A percentile compares a stretch with the other conserved stretches of the same genome.
Evolutionary conservation across 2,113 vertebrate genomes (phyloP).

Genomic region (Jacana jacana): DNA sequence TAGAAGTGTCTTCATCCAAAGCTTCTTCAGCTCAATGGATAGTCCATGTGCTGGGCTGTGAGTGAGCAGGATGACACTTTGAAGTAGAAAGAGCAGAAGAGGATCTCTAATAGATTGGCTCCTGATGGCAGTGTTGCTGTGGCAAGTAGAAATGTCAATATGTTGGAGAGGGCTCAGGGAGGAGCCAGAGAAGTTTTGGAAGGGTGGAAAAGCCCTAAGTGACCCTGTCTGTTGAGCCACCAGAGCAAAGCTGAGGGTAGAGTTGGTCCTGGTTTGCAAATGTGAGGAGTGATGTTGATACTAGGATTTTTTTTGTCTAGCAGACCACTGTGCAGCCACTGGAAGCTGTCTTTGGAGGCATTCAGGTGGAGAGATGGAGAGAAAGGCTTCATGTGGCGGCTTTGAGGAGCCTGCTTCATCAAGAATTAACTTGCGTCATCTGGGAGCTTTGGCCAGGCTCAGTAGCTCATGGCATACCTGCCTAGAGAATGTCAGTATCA

Average conservation of each 20-base stretch:
- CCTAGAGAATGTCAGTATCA: not conserved
- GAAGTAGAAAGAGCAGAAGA: not conserved
- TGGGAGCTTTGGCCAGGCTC: not conserved
- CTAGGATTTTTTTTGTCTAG: not conserved
- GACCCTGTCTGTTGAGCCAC: fast-evolving
- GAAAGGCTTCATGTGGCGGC: not conserved
- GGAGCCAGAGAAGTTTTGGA: not conserved
- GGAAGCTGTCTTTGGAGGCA: not conserved
- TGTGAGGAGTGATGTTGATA: not conserved
- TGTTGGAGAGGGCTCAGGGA: not conserved
- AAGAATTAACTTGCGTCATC: not conserved
- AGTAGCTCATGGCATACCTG: not conserved
- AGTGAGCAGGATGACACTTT: not conserved
- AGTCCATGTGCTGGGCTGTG: not conserved
- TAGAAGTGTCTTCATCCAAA: not conserved
- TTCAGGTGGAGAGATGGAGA: not conserved
- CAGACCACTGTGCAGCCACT: not conserved
- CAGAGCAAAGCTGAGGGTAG: not conserved
- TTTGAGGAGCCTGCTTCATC: not conserved
- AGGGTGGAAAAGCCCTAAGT: not conserved
- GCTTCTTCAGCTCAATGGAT: not conserved
- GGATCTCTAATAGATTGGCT: not conserved
- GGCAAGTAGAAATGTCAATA: not conserved
- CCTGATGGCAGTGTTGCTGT: not conserved
- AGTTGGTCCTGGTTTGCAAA: not conserved